Base-by-base conservation (phyloP, 2,888 invertebrate genomes). In the Salpingus planirostris region DNA sequence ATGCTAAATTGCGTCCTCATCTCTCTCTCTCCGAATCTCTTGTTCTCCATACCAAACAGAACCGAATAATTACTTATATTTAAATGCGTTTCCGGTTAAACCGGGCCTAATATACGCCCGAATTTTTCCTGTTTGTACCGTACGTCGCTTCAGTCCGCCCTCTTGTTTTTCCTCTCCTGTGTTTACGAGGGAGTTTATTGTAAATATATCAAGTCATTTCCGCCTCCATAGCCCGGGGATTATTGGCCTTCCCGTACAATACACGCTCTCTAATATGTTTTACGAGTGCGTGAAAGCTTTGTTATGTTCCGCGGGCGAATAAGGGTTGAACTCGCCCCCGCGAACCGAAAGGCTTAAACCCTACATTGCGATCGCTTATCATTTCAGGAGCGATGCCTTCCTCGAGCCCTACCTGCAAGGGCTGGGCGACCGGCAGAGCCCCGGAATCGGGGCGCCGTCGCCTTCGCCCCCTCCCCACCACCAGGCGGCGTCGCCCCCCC, bases 401-500 rank as follows among this genome's bases (percentile, higher is more conserved):
- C 70, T 82, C 54, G 82, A 83, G 60, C 80, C 81, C 21, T 81
- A 81, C 59, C 68, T 81, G 44, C 79, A 80, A 55, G 75, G 75
- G 26, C 65, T 78, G 55, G 65, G 64, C 26, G 57, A 59, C 27
- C 54, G 58, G n/a, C 59, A 55, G 37, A 61, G 54, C 43, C 56
- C 50, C 24, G 55, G 52, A 5, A 49, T 52, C 29, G 71, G 46
- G 57, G 70, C 41, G 56, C 70, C 61, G 64, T 71, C 56, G 8
- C 66, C 43, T 65, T 68, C 38, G 28, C 48, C 52, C 18, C 59
- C 68, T 66, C 54, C 50, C n/a, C 46, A 51, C 35, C 48, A 55
- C 27, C 42, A 46, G 24, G 43, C 46, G 24, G 54, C 55, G 13
- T 46, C 51, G 24, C 50, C 59, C 58, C 69, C 52, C 52, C n/a